Conservation (phyloP, 2,113 vertebrate genomes). For the Antechinus stuartii region DNA sequence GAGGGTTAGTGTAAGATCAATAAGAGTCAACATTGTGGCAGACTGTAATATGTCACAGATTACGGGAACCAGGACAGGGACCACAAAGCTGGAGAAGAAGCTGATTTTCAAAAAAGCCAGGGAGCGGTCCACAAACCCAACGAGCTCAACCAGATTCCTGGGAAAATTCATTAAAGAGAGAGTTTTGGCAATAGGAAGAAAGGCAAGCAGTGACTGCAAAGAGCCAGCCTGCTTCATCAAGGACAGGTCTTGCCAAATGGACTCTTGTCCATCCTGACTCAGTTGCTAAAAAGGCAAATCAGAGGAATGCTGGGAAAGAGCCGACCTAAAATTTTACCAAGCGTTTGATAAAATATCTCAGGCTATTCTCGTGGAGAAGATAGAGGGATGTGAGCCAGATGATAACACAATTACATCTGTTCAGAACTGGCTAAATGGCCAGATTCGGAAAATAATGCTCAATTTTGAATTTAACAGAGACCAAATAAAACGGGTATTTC, state of each 20-base stretch:
- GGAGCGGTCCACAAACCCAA: background rate
- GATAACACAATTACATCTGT: background rate
- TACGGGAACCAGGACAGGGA: background rate
- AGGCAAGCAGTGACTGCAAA: background rate
- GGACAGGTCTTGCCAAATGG: background rate
- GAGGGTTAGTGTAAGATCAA: background rate
- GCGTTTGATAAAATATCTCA: background rate
- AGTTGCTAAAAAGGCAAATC: background rate
- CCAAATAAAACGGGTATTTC: background rate
- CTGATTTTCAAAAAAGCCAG: background rate
- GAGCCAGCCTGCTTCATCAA: background rate
- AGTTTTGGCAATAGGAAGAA: background rate
- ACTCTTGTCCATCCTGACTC: background rate
- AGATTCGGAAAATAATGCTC: background rate
- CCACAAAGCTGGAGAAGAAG: background rate
- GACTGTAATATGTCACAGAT: background rate
- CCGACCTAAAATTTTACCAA: background rate
- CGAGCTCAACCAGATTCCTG: background rate
- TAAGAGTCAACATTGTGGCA: background rate
- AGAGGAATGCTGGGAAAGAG: background rate
- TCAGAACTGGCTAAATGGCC: background rate
- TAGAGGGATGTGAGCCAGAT: background rate
- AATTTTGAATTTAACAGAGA: background rate
- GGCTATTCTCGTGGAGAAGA: background rate
- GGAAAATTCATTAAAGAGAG: background rate